Base-by-base conservation (phyloP, 2,113 vertebrate species). In the Eolophus roseicapilla region DNA sequence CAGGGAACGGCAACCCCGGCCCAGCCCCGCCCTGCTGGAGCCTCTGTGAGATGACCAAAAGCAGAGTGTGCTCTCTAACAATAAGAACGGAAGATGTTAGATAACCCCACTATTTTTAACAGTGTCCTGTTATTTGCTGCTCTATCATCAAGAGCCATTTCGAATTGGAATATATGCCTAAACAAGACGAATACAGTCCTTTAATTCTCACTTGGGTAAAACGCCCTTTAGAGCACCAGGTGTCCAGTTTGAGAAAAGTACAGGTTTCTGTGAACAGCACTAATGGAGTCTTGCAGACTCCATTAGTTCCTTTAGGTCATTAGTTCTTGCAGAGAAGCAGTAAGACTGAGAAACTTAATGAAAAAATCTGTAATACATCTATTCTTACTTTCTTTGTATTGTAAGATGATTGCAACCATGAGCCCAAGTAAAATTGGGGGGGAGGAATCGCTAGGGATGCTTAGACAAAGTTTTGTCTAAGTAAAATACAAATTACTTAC, bases 91-190 rank as follows among this genome's bases (percentile, higher is more conserved):
- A 3, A 25, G 23, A 2, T 8, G 59, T 41, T 20, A 24, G 6
- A 2, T 37, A 67, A 67, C 16, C 4, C 6, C 52, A 0, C 18
- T 25, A 0, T 17, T 73, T 47, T 53, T 33, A 69, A 6, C 43
- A 25, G 28, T 31, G 50, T 5, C 17, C 6, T 41, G 1, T 17
- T 27, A 6, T 17, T 78, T 81, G 27, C 41, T n/a, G 28, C 24
- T 7, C 24, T 62, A 0, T 53, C 37, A 21, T 7, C 14, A 28
- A n/a, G 57, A 73, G 28, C 6, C 17, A 2, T 39, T 90, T 75
- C 0, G 17, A 57, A 24, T 23, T 29, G 16, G 43, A 76, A 17
- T n/a, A 12, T 23, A 23, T 21, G 8, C 15, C 29, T 47, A 16
- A 65, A 53, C 10, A 17, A 27, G 13, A 67, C 20, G 8, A 28